Percentiles rank a stretch among this genome's conserved stretches.
phyloP scores from a whole-genome alignment of 2,888 invertebrate species.

The Pachymerium ferrugineum region DNA sequence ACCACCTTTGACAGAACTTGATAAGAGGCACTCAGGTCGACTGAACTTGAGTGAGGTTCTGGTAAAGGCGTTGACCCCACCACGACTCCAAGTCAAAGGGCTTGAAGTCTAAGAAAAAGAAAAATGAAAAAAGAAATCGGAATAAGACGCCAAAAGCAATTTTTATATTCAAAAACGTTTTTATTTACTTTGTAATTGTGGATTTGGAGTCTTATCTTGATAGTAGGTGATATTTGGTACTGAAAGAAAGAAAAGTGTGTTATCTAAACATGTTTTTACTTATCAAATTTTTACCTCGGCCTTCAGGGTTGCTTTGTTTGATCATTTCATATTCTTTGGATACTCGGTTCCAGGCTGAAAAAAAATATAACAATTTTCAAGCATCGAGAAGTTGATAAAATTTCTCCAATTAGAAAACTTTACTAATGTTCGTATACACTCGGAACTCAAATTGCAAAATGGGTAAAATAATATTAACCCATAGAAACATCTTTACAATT shows the following conservation, averaged over 20 bases:
- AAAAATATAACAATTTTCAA: no score
- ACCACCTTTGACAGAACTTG: background rate
- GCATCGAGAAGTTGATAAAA: no score
- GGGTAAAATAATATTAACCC: no score
- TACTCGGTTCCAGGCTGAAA: conserved; percentile 36
- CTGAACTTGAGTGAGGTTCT: conserved; percentile 78
- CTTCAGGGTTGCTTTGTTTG: conserved; percentile 29
- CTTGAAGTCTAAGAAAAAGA: conserved; percentile 63
- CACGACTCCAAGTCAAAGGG: conserved; percentile 85
- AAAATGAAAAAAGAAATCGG: conserved; percentile 35
- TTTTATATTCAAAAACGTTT: no score
- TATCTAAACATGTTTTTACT: no score
- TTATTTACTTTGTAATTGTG: background rate
- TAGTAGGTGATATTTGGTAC: background rate
- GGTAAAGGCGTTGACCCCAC: conserved; percentile 81
- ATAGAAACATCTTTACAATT: background rate
- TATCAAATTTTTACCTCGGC: no score
- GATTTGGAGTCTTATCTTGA: background rate
- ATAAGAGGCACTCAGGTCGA: conserved; percentile 49
- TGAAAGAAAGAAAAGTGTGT: no score
- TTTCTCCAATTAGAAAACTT: no score
- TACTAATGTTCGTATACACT: no score
- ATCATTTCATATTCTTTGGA: conserved; percentile 35
- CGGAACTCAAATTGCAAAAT: no score
- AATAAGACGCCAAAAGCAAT: no score